These are phyloP conservation scores for Anolis carolinensis DNA, from an alignment of 2,113 vertebrate species.

Conservation along the genomic window DNA sequence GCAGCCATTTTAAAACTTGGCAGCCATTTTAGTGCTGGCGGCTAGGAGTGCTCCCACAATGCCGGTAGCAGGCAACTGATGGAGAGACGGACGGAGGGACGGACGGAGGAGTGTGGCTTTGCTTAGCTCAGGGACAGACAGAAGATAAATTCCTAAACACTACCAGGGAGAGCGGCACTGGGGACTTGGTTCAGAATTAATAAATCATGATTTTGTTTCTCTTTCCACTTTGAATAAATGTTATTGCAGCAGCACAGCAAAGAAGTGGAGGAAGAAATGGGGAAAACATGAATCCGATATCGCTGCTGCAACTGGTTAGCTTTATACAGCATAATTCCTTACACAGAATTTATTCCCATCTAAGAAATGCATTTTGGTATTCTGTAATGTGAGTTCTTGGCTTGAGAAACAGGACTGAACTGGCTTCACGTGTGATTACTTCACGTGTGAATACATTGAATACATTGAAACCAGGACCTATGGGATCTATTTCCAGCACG, in stretches of 20 bases:
- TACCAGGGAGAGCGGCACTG: conserved; percentile 12
- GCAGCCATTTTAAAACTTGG: conserved; percentile 96
- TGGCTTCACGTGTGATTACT: neutral
- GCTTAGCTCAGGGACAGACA: conserved; percentile 55
- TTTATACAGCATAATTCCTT: neutral
- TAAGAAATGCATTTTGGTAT: neutral
- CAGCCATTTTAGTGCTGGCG: conserved; percentile 94
- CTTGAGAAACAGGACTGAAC: neutral
- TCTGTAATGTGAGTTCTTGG: neutral
- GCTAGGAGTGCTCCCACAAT: conserved; percentile 74
- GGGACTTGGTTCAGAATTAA: conserved; percentile 4
- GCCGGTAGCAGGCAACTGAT: conserved; percentile 77
- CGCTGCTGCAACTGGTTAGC: neutral
- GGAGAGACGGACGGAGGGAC: neutral
- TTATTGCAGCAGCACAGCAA: neutral
- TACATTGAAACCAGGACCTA: neutral
- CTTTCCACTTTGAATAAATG: conserved; percentile 8
- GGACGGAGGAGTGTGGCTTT: conserved; percentile 25
- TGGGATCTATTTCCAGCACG: neutral
- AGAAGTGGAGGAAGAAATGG: neutral
- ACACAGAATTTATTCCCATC: too few relatives aligned
- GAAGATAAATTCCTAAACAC: conserved; percentile 44
- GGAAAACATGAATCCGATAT: neutral
- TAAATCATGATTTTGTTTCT: conserved; percentile 32
- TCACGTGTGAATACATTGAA: too few relatives aligned